A percentile compares a stretch with the other conserved stretches of the same genome.
Conservation (phyloP, 2,113 vertebrate genomes). For the Mobula hypostoma region DNA sequence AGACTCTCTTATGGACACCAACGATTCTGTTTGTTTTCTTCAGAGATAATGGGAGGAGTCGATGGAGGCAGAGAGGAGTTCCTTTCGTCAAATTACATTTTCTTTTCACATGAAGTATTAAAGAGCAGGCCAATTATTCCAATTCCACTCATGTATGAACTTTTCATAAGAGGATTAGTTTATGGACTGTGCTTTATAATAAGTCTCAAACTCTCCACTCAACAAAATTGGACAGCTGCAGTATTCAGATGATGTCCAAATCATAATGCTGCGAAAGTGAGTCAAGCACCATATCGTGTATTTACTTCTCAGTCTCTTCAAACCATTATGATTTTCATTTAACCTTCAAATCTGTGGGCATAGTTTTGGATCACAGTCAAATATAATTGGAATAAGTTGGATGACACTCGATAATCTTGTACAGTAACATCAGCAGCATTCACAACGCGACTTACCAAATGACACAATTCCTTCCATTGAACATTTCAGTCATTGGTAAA, state of each 20-base stretch:
- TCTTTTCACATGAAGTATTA: background rate
- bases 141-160: background rate
- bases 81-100: too few relatives aligned
- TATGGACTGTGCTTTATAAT: background rate
- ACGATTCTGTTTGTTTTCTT: conserved; percentile 7
- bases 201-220: background rate
- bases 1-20: background rate
- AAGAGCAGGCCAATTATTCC: background rate
- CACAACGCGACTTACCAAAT: background rate
- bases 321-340: too few relatives aligned
- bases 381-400: background rate
- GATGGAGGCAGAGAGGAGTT: background rate
- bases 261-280: too few relatives aligned
- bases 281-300: background rate
- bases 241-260: background rate
- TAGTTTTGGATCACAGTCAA: background rate
- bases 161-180: too few relatives aligned
- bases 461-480: background rate
- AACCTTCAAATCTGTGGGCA: background rate
- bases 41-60: background rate
- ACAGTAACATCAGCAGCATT: background rate
- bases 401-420: background rate
- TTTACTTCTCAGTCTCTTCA: background rate
- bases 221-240: background rate
- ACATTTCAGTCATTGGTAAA: background rate